These are phyloP conservation scores for Rhagonycha fulva DNA, from an alignment of 2,888 invertebrate genomes.

Conservation along the genomic window DNA sequence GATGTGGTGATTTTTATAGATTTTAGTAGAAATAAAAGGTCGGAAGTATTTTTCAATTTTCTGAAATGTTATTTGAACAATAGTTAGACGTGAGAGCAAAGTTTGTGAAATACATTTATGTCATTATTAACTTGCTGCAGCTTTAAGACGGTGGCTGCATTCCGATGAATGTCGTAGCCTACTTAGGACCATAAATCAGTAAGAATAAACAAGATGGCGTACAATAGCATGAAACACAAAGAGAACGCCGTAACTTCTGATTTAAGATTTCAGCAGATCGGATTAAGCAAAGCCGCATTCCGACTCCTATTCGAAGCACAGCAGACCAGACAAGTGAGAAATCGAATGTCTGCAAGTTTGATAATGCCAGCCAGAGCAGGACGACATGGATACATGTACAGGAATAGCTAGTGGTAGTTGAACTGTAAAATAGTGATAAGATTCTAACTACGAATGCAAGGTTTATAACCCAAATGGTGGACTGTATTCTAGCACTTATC, in stretches of 20 bases:
- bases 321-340: constrained; percentile 26
- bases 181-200: constrained; percentile 43
- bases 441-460: constrained; percentile 10
- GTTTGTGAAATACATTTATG: constrained; percentile 19
- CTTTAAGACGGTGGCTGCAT: constrained; percentile 19
- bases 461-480: constrained; percentile 30
- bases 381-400: constrained; percentile 23
- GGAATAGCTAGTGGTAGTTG: constrained; percentile 24
- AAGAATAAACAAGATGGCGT: constrained; percentile 50
- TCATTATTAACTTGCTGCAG: constrained; percentile 24
- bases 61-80: constrained; percentile 3
- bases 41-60: constrained; percentile 6
- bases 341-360: constrained; percentile 10
- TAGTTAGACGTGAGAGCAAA: constrained; percentile 19
- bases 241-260: constrained; percentile 50
- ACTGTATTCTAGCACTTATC: constrained; percentile 40
- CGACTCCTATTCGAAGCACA: constrained; percentile 28
- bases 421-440: constrained; percentile 25
- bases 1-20: not conserved
- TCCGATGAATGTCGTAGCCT: constrained; percentile 25
- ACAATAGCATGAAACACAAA: constrained; percentile 47
- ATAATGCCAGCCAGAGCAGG: constrained; percentile 13
- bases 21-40: constrained; percentile 3
- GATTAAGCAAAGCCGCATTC: constrained; percentile 43
- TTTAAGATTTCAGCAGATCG: constrained; percentile 52